Conservation (phyloP, 2,113 vertebrate species). For the Phodopus roborovskii region DNA sequence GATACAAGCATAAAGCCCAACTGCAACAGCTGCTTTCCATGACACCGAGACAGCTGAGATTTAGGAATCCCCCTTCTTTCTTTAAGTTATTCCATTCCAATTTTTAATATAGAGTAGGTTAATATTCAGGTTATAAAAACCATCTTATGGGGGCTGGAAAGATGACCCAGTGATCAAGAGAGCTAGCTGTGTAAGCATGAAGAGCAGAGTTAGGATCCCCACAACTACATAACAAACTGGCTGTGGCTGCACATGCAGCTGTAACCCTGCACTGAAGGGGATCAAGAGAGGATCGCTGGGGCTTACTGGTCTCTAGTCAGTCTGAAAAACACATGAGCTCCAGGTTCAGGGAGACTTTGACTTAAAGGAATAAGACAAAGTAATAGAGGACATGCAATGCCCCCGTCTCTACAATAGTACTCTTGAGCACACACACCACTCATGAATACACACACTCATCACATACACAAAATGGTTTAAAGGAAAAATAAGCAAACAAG, state of each 20-base stretch:
- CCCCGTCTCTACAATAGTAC: background rate
- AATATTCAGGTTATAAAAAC: slow-evolving; percentile 33
- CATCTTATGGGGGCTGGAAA: background rate
- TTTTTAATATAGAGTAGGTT: background rate
- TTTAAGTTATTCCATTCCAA: slow-evolving; percentile 4
- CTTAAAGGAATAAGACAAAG: background rate
- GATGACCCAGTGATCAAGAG: background rate
- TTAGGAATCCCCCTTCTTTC: slow-evolving; percentile 18
- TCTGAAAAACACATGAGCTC: background rate
- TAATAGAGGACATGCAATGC: background rate
- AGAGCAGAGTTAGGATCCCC: too few relatives aligned
- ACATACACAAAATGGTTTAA: background rate
- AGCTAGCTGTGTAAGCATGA: background rate
- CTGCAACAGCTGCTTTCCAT: background rate
- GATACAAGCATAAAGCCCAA: background rate
- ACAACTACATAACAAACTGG: background rate
- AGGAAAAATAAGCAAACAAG: background rate
- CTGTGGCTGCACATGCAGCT: background rate
- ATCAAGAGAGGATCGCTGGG: background rate
- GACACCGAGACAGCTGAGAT: background rate
- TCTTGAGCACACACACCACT: background rate
- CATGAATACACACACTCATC: background rate
- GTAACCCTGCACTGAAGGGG: background rate
- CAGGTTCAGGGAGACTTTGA: background rate
- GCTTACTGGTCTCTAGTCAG: background rate